Base-by-base conservation (phyloP, 2,888 invertebrate genomes). In the Hypselothyrea guttata region DNA sequence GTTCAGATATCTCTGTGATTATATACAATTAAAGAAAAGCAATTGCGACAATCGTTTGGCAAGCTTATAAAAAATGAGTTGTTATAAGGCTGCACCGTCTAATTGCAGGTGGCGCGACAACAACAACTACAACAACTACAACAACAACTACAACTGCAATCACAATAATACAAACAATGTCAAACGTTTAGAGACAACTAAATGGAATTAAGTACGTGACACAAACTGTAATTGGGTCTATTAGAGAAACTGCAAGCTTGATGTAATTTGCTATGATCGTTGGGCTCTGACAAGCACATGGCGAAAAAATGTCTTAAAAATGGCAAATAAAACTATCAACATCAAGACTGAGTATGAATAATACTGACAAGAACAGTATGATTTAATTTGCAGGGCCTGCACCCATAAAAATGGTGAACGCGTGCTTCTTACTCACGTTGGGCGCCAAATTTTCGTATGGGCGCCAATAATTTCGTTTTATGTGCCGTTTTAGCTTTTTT, bases 201-300 rank as follows among this genome's bases (percentile, higher is more conserved):
- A 81, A 74, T 81, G 81, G 69, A 74, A 77, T 81, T 81, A 84
- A 84, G 75, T 82, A 82, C 86, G 86, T 86, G 86, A 86, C 84
- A 82, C 49, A 82, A 75, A 86, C 67, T 60, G 64, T 82, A 82
- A 82, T 86, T 86, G 81, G 81, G 76, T 60, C 84, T 65, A 78
- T 79, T 83, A 65, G 71, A 83, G 59, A 48, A 70, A 53, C 57
- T 58, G 65, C 47, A 27, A 45, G 7, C 45, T 33, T 33, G 34
- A 12, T 34, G 46, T 31, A 62, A 70, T 68, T 67, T 60, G 52
- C 38, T 49, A 15, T 42, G 67, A 60, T 55, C 42, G 15, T n/a
- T 46, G 8, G 11, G 9, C 9, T 7, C 38, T 13, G 16, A 16
- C 34, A 8, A 22, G 16, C 8, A 13, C 4, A 15, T 12, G 4